Conservation (phyloP, 2,113 vertebrate species). For the Ornithorhynchus anatinus region DNA sequence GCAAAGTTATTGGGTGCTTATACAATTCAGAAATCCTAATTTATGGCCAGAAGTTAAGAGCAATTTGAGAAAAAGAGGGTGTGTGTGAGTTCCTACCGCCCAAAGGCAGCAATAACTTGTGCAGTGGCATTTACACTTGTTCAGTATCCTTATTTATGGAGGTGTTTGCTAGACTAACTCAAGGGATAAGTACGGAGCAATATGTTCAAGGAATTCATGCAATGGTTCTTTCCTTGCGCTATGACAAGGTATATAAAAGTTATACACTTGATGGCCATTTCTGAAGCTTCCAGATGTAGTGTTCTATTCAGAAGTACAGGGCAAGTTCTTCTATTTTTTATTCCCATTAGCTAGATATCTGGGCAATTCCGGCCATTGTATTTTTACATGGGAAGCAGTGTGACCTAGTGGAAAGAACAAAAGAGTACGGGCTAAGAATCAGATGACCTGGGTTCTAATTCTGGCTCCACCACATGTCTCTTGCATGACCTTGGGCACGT, state of each 20-base stretch:
- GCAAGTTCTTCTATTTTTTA: background rate
- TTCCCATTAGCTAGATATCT: background rate
- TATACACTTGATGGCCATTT: background rate
- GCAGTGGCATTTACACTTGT: background rate
- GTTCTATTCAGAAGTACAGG: background rate
- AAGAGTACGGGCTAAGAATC: too few relatives aligned
- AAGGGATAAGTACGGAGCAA: background rate
- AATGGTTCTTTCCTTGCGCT: background rate
- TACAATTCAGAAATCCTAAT: too few relatives aligned
- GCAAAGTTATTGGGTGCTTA: background rate
- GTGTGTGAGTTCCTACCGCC: background rate
- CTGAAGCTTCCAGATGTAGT: background rate
- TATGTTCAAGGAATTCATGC: background rate
- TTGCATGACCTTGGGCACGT: too few relatives aligned
- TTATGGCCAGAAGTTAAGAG: too few relatives aligned
- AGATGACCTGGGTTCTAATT: too few relatives aligned
- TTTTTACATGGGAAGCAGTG: too few relatives aligned
- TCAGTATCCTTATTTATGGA: background rate
- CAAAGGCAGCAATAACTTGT: background rate
- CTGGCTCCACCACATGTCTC: too few relatives aligned
- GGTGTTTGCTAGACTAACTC: background rate
- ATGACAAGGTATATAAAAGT: background rate
- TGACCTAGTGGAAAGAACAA: too few relatives aligned
- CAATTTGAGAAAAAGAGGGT: background rate
- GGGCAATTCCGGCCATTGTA: background rate